Evolutionary conservation across 2,797 vertebrate genomes (phyloP), one percentile per base, ranked within the genome.

Genomic region (Sebastes glaucus): DNA sequence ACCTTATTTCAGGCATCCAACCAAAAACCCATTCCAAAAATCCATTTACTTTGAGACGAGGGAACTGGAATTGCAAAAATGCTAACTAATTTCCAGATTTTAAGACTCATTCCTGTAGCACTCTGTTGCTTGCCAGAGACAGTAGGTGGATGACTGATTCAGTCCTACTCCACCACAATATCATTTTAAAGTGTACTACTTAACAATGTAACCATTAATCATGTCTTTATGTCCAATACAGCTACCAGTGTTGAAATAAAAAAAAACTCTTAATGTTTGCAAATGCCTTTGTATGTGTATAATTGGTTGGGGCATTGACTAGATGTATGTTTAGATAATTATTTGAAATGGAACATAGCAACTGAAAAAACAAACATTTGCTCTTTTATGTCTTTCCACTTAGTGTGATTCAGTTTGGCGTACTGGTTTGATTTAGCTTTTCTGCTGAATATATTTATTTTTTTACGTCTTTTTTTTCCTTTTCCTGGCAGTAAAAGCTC

Each of bases 391-490:
- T 80, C 25, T 62, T 49, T 89, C 73, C 87, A 89, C 89, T 83
- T 13, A 85, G 81, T 84, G 59, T 75, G 61, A 82, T 87, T 82
- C 74, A 78, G 61, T 83, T 81, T 38, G 53, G 67, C 70, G 82
- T 69, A 83, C 76, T 80, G 80, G 76, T 87, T 85, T 89, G 69
- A 92, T 93, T 93, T 89, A 89, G 83, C 72, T 82, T 93, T 88
- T 80, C 83, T 71, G 80, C 81, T 69, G 75, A 74, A 81, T 86
- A 59, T 92, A 87, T 93, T 90, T 93, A 87, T 92, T 92, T 92
- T 86, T 79, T 64, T 72, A 71, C 75, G 61, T 57, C 16, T 77
- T 77, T 49, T 77, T 81, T 85, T 82, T 87, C 74, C 53, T 70
- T 66, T 65, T 86, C 83, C 83, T 72, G 81, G 89, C 85, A 89